phyloP scores from a whole-genome alignment of 2,888 invertebrate species.

The Sacculina carcini region DNA sequence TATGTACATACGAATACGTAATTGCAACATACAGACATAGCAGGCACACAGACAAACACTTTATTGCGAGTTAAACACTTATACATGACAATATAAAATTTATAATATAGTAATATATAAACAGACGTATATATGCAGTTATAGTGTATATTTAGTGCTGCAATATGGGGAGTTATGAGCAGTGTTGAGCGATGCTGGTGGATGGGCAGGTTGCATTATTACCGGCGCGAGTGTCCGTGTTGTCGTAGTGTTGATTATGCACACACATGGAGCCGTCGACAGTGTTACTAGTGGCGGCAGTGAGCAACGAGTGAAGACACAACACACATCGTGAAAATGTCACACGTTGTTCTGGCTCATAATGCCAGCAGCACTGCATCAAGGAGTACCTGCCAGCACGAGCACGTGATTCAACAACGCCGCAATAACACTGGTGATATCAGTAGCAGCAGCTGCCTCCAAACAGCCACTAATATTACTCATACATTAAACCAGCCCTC shows the following conservation, averaged over 20 bases:
- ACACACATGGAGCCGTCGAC: constrained; percentile 22
- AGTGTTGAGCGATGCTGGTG: too few species aligned
- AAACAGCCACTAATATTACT: background rate
- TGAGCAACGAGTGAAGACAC: constrained; percentile 25
- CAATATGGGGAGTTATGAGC: too few species aligned
- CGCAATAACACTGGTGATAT: background rate
- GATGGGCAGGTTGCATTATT: too few species aligned
- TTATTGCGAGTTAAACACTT: background rate
- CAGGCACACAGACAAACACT: background rate
- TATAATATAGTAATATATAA: constrained; percentile 6
- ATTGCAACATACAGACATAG: background rate
- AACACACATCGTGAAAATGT: constrained; percentile 57
- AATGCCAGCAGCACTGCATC: constrained; percentile 70
- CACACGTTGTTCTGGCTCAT: constrained; percentile 51
- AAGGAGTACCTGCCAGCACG: constrained; percentile 39
- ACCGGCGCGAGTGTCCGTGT: constrained; percentile 13
- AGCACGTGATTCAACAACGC: constrained; percentile 2
- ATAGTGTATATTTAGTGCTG: constrained; percentile 4
- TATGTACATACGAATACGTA: background rate
- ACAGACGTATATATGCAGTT: background rate
- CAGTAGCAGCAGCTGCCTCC: background rate
- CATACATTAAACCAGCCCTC: background rate
- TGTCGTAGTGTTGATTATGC: constrained; percentile 25
- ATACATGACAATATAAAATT: constrained; percentile 5
- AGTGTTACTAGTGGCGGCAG: constrained; percentile 19